These are phyloP conservation scores for Falco cherrug DNA, from an alignment of 2,797 vertebrate genomes.

Conservation along the genomic window DNA sequence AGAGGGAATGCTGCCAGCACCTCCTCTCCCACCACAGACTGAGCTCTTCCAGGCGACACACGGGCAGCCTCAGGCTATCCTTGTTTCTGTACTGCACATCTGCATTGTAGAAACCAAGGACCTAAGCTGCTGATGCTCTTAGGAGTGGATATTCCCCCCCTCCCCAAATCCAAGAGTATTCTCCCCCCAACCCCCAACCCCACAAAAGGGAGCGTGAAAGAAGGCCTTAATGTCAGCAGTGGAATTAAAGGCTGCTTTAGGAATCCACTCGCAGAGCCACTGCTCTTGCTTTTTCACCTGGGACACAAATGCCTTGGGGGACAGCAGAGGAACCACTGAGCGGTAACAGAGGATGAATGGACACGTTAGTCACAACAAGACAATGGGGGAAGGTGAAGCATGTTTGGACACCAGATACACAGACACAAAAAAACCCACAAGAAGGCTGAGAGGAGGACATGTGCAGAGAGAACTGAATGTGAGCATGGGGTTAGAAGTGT, in stretches of 20 bases:
- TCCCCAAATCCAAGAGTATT: fast-evolving
- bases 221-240: neutral
- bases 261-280: neutral
- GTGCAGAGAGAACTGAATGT: constrained; percentile 77
- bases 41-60: neutral
- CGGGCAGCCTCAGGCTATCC: neutral
- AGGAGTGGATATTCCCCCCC: neutral
- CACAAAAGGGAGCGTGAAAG: fast-evolving
- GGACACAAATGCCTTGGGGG: neutral
- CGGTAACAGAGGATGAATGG: constrained; percentile 11
- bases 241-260: neutral
- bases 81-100: neutral
- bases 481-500: constrained; percentile 78
- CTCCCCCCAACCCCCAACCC: neutral
- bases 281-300: neutral
- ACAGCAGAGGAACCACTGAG: constrained; percentile 21
- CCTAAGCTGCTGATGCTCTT: neutral
- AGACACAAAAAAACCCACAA: constrained; percentile 18
- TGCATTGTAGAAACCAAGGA: neutral
- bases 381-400: constrained; percentile 13
- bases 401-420: constrained; percentile 27
- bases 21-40: neutral
- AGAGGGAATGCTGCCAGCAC: neutral
- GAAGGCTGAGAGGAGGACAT: constrained; percentile 44
- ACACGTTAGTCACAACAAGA: constrained; percentile 27